phyloP scores from a whole-genome alignment of 2,888 invertebrate genomes.

The Pandemis heparana region DNA sequence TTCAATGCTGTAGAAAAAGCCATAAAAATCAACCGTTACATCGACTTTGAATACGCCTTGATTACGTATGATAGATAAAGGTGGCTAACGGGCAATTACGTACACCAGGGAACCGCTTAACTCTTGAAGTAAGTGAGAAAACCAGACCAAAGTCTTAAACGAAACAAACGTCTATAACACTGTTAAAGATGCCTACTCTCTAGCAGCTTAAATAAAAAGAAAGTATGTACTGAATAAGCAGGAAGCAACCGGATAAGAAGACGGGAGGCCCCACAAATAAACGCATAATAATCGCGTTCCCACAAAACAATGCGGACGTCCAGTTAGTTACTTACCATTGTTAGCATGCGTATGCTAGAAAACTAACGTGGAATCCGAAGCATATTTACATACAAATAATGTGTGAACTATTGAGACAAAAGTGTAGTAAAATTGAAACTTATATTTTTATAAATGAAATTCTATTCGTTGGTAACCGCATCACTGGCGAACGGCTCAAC shows the following conservation, averaged over 20 bases:
- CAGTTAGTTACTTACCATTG: conserved; percentile 39
- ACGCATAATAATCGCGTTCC: conserved; percentile 21
- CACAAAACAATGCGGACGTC: conserved; percentile 42
- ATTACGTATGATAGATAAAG: conserved; percentile 31
- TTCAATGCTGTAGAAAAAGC: conserved; percentile 34
- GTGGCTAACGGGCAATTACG: conserved; percentile 22
- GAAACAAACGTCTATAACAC: neutral
- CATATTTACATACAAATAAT: conserved; percentile 37
- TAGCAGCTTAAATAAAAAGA: conserved; percentile 15
- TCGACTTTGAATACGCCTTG: conserved; percentile 31
- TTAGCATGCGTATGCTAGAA: conserved; percentile 13
- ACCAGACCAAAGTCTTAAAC: neutral
- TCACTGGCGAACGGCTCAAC: no score
- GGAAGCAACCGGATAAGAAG: conserved; percentile 16
- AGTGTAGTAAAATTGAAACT: neutral
- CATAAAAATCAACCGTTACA: conserved; percentile 40
- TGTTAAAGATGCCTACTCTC: neutral
- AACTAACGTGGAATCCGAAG: conserved; percentile 30
- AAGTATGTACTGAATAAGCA: conserved; percentile 22
- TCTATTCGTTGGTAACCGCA: no score
- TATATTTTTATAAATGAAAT: no score
- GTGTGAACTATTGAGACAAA: conserved; percentile 15
- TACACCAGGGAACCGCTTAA: conserved; percentile 7
- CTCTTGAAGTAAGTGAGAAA: conserved; percentile 7
- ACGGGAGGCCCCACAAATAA: conserved; percentile 29